These are phyloP conservation scores for Pterostichus madidus DNA, from an alignment of 2,888 invertebrate genomes.

Conservation along the genomic window DNA sequence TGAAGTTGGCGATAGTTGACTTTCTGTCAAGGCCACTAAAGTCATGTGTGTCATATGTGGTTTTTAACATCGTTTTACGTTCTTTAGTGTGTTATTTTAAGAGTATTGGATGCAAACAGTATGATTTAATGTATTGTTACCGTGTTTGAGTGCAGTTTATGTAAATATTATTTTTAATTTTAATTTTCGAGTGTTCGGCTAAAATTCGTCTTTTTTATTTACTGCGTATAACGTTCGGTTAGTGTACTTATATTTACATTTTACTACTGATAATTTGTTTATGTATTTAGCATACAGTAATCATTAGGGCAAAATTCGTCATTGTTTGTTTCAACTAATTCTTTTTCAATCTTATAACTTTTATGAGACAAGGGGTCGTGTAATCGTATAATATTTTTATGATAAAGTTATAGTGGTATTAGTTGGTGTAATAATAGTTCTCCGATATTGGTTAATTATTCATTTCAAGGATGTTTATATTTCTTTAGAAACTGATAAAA, in stretches of 20 bases:
- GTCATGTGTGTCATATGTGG: conserved; percentile 64
- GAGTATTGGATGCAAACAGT: background rate
- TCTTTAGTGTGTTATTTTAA: conserved; percentile 33
- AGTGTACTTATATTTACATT: conserved; percentile 59
- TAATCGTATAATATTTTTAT: conserved; percentile 7
- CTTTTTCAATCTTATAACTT: background rate
- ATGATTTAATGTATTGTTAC: conserved; percentile 8
- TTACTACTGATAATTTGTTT: conserved; percentile 62
- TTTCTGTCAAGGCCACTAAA: conserved; percentile 54
- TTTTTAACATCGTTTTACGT: conserved; percentile 40
- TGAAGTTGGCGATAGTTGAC: conserved; percentile 41
- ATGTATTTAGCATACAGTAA: conserved; percentile 53
- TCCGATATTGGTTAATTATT: conserved; percentile 50
- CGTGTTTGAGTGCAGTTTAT: background rate
- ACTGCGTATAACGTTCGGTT: conserved; percentile 54
- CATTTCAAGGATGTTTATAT: conserved; percentile 62
- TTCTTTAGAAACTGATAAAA: conserved; percentile 60
- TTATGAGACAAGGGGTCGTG: conserved; percentile 16
- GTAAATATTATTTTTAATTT: conserved; percentile 32
- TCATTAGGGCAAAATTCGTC: conserved; percentile 56
- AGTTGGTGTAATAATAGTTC: conserved; percentile 37
- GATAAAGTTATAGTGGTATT: conserved; percentile 34
- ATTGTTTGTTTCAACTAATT: conserved; percentile 24
- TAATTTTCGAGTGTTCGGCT: background rate
- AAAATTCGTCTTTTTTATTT: conserved; percentile 13